These are phyloP conservation scores for Platycheirus albimanus DNA, from an alignment of 2,888 invertebrate genomes.

Conservation along the genomic window DNA sequence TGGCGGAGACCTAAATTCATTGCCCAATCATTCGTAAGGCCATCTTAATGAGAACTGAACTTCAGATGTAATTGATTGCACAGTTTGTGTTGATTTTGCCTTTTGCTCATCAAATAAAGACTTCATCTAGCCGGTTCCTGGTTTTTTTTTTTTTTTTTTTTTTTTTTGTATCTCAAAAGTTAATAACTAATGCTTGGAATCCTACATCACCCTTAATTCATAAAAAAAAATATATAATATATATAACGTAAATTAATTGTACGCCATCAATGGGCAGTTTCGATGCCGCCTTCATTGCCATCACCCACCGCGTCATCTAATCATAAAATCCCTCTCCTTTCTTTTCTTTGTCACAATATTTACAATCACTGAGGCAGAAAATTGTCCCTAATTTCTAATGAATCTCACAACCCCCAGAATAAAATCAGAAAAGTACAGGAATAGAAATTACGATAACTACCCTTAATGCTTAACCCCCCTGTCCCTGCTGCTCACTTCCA, in stretches of 20 bases:
- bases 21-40: constrained; percentile 35
- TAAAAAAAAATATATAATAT: no score
- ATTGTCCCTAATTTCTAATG: constrained; percentile 66
- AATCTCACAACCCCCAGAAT: constrained; percentile 30
- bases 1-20: constrained; percentile 35
- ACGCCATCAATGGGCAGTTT: background rate
- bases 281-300: background rate
- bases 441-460: constrained; percentile 53
- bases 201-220: background rate
- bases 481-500: background rate
- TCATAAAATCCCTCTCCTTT: constrained; percentile 30
- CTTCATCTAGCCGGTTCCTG: background rate
- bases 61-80: constrained; percentile 60
- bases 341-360: constrained; percentile 51
- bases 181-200: constrained; percentile 47
- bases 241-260: constrained; percentile 43
- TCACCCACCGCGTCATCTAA: background rate
- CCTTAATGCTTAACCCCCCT: constrained; percentile 26
- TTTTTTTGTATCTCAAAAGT: constrained; percentile 13
- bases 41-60: constrained; percentile 58
- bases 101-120: background rate
- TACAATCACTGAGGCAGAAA: constrained; percentile 66
- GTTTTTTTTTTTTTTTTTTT: background rate
- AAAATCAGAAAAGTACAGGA: constrained; percentile 19
- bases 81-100: constrained; percentile 42